phyloP scores from a whole-genome alignment of 2,888 invertebrate genomes.

The Lottia gigantea region DNA sequence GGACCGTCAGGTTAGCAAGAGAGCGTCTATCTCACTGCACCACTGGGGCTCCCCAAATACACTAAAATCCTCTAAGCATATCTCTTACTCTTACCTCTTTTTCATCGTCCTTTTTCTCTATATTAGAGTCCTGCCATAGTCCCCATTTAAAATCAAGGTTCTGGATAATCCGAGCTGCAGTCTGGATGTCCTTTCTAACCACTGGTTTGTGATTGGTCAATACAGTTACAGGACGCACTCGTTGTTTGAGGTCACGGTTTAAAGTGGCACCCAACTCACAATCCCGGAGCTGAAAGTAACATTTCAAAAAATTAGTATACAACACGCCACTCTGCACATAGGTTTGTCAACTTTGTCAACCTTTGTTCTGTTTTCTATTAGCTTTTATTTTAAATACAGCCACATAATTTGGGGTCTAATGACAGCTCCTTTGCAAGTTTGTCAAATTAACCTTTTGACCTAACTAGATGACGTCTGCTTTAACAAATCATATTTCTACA shows the following conservation, averaged over 20 bases:
- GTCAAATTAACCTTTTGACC: no score
- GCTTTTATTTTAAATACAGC: no score
- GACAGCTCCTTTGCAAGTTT: no score
- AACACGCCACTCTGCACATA: neutral
- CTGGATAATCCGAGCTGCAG: conserved; percentile 91
- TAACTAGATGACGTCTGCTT: no score
- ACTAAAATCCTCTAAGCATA: no score
- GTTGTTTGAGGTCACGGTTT: conserved; percentile 93
- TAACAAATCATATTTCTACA: no score
- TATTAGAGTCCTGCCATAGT: conserved; percentile 77
- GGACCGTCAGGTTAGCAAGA: no score
- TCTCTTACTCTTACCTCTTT: conserved; percentile 48
- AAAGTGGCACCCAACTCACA: conserved; percentile 95
- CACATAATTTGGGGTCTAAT: no score
- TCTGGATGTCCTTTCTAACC: conserved; percentile 89
- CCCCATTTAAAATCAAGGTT: conserved; percentile 87
- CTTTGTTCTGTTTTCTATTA: no score
- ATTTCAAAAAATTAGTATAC: neutral
- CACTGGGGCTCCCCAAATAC: no score
- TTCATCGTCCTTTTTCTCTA: conserved; percentile 59
- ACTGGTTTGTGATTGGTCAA: conserved; percentile 62
- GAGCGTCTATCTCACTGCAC: no score
- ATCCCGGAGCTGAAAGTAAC: conserved; percentile 77
- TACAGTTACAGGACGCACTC: conserved; percentile 80
- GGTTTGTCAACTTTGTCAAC: no score